Percentiles rank a stretch among this genome's conserved stretches.
phyloP scores from a whole-genome alignment of 1,140 invertebrate species.

The Meteorus sp. region DNA sequence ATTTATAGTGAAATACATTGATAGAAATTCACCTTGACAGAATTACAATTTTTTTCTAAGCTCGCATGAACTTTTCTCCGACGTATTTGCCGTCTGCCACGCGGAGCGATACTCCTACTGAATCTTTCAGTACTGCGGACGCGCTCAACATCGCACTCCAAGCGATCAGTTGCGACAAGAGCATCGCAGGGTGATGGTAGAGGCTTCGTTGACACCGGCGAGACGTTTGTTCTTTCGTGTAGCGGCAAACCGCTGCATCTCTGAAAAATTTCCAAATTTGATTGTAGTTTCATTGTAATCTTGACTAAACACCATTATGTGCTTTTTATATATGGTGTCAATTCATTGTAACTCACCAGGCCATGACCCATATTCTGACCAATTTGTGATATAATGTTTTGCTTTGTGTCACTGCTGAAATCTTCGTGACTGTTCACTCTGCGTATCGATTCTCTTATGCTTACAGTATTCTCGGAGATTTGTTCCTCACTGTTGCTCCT shows the following conservation, averaged over 20 bases:
- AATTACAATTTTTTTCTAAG: conserved; percentile 38
- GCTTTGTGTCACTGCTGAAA: conserved; percentile 61
- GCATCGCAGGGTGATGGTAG: conserved; percentile 47
- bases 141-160: conserved; percentile 58
- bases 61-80: conserved; percentile 43
- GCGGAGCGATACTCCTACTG: conserved; percentile 57
- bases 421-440: conserved; percentile 69
- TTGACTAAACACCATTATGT: neutral
- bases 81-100: conserved; percentile 53
- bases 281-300: conserved; percentile 1
- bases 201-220: conserved; percentile 46
- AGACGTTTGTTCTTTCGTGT: conserved; percentile 54
- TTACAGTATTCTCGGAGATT: conserved; percentile 52
- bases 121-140: conserved; percentile 64
- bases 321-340: too few relatives aligned
- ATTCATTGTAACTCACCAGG: conserved; percentile 38
- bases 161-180: conserved; percentile 45
- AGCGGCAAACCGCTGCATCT: conserved; percentile 50
- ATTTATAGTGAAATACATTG: neutral
- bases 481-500: conserved; percentile 70
- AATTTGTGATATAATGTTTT: conserved; percentile 51
- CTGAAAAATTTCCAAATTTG: conserved; percentile 31
- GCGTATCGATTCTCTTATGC: conserved; percentile 59
- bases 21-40: conserved; percentile 43
- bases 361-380: conserved; percentile 54